Evolutionary conservation across 2,888 invertebrate species (phyloP), one percentile per base, ranked within the genome.

Genomic region (Nudaria mundana): DNA sequence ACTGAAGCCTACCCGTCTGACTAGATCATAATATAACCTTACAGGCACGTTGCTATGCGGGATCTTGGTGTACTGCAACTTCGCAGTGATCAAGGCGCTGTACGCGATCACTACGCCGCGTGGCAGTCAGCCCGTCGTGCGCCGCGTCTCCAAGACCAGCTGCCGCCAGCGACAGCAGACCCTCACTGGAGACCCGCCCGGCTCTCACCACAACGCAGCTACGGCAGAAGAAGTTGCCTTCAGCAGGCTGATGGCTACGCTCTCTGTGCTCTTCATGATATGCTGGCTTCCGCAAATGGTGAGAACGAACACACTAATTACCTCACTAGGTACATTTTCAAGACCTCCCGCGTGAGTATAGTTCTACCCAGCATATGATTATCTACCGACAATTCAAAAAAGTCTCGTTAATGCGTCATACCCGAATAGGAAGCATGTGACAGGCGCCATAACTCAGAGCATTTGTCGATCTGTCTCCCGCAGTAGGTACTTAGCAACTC

Each of bases 211-310:
- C 71, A 86, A 86, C 66, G 81, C 90, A 13, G 91, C 92, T 52
- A 94, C 96, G 0, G 92, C 93, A 1, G 96, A 96, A 71, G 96
- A 96, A 79, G 91, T 95, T 34, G 94, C 95, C 46, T 96, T 97
- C 78, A 95, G 95, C 56, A 91, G 94, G 60, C 90, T 96, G 28
- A 96, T 96, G 96, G 94, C 94, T 1, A 91, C 93, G 34, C 91
- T 97, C 26, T 95, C 96, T 51, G 91, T 95, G 50, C 92, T 94
- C 16, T 96, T 96, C 75, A 93, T 96, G 65, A 82, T 94, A 28
- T 96, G 95, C 80, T 97, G 96, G 96, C 90, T 95, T 83, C 96
- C 96, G 14, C 95, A 96, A 80, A 93, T 96, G 94, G 96, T 96
- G 70, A 90, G 88, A 49, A 4, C 15, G 1, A 3, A 2, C 11